Conservation (phyloP, 2,113 vertebrate species). For the Cynoglossus semilaevis region DNA sequence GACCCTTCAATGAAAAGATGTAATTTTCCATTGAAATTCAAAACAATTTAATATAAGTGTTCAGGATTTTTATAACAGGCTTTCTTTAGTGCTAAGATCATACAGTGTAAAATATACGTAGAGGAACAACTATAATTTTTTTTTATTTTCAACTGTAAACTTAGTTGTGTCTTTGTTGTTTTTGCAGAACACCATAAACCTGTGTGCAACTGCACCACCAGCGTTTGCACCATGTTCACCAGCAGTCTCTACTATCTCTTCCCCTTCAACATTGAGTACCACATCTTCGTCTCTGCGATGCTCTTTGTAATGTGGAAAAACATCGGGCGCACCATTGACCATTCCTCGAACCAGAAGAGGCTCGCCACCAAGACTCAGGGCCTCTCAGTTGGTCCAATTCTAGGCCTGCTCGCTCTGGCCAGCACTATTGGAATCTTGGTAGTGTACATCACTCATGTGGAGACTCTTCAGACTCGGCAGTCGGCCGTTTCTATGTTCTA, state of each 20-base stretch:
- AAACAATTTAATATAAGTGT: too few species aligned
- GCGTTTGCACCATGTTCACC: slow-evolving; percentile 84
- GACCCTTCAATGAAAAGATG: too few species aligned
- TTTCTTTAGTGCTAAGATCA: too few species aligned
- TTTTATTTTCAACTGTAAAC: neutral
- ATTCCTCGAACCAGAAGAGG: slow-evolving; percentile 72
- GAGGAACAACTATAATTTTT: too few species aligned
- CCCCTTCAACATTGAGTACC: slow-evolving; percentile 96
- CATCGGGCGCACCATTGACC: slow-evolving; percentile 84
- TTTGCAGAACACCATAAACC: slow-evolving; percentile 80
- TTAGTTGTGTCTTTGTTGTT: slow-evolving; percentile 13
- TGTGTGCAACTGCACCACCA: slow-evolving; percentile 86
- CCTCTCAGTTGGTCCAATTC: slow-evolving; percentile 77
- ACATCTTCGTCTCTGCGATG: slow-evolving; percentile 94
- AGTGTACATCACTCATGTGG: slow-evolving; percentile 87
- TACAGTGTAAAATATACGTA: too few species aligned
- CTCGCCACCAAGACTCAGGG: slow-evolving; percentile 66
- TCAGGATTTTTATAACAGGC: too few species aligned
- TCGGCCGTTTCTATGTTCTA: slow-evolving; percentile 90
- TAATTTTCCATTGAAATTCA: too few species aligned
- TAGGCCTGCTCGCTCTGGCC: slow-evolving; percentile 83
- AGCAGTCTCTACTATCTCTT: slow-evolving; percentile 90
- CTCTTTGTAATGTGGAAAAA: slow-evolving; percentile 97
- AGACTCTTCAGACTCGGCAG: slow-evolving; percentile 78
- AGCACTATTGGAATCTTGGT: slow-evolving; percentile 87